These are phyloP conservation scores for Chymomyza procnemis DNA, from an alignment of 2,888 invertebrate genomes.

Conservation along the genomic window DNA sequence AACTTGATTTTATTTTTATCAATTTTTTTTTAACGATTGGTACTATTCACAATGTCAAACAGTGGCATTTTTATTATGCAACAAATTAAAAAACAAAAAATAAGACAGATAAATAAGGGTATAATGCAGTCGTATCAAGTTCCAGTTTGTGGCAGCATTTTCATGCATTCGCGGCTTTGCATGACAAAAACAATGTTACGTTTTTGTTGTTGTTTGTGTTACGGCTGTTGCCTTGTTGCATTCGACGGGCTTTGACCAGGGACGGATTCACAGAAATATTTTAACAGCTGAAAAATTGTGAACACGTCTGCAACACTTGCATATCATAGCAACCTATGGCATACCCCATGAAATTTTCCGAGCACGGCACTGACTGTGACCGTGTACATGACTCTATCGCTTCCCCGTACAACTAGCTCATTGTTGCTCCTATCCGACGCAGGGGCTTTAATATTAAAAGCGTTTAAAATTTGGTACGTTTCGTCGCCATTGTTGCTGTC, in stretches of 20 bases:
- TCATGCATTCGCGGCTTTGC: slow-evolving; percentile 43
- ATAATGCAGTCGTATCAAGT: no score
- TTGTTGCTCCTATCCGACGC: slow-evolving; percentile 28
- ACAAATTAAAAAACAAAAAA: no score
- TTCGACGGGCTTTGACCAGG: slow-evolving; percentile 5
- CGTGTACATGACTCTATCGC: not conserved
- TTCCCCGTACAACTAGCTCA: not conserved
- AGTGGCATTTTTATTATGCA: no score
- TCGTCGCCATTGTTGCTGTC: slow-evolving; percentile 49
- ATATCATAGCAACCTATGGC: no score
- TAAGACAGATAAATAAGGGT: no score
- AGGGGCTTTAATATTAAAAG: slow-evolving; percentile 70
- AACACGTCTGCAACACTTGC: no score
- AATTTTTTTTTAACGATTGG: no score
- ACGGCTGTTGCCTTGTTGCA: slow-evolving; percentile 55
- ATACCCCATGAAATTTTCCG: no score
- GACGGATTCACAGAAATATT: no score
- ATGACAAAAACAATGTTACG: slow-evolving; percentile 34
- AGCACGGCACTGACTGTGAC: not conserved
- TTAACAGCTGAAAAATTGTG: no score
- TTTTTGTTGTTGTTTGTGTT: slow-evolving; percentile 29
- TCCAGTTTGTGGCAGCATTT: slow-evolving; percentile 28
- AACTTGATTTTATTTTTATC: no score
- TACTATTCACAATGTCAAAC: no score
- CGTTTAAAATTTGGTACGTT: slow-evolving; percentile 59